Conservation (phyloP, 53 echinoderm and acorn worm genomes). For the Holothuria leucospilota region DNA sequence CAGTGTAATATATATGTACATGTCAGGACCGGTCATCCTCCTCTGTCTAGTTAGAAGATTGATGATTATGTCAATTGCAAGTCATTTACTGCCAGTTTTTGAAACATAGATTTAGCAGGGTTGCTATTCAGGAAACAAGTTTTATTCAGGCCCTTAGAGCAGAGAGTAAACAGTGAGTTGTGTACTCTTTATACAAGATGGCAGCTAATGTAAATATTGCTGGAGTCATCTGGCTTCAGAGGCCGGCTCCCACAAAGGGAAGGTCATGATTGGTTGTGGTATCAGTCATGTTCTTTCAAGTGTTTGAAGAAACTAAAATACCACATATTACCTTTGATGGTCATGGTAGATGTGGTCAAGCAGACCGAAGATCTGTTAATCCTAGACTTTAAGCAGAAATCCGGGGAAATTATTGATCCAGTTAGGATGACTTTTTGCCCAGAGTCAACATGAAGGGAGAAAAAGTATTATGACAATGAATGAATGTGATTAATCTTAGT, state of each 20-base stretch:
- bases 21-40: slow-evolving; percentile 28
- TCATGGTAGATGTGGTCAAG: no score
- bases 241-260: slow-evolving; percentile 7
- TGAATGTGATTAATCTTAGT: no score
- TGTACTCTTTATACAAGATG: slow-evolving; percentile 7
- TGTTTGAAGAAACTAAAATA: slow-evolving; percentile 9
- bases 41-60: not conserved
- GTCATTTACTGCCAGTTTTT: slow-evolving; percentile 5
- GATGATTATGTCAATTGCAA: not conserved
- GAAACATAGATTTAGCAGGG: slow-evolving; percentile 41
- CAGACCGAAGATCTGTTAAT: no score
- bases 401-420: no score
- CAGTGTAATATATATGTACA: not conserved
- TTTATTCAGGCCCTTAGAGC: slow-evolving; percentile 14
- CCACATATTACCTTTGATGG: no score
- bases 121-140: slow-evolving; percentile 28
- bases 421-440: no score
- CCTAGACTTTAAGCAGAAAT: no score
- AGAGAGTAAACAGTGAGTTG: slow-evolving; percentile 15
- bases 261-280: not conserved
- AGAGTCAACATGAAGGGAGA: no score
- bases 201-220: not conserved
- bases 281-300: slow-evolving; percentile 34
- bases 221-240: slow-evolving; percentile 7
- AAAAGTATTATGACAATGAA: no score